These are phyloP conservation scores for Nysson spinosus DNA, from an alignment of 2,888 invertebrate genomes.

Conservation along the genomic window DNA sequence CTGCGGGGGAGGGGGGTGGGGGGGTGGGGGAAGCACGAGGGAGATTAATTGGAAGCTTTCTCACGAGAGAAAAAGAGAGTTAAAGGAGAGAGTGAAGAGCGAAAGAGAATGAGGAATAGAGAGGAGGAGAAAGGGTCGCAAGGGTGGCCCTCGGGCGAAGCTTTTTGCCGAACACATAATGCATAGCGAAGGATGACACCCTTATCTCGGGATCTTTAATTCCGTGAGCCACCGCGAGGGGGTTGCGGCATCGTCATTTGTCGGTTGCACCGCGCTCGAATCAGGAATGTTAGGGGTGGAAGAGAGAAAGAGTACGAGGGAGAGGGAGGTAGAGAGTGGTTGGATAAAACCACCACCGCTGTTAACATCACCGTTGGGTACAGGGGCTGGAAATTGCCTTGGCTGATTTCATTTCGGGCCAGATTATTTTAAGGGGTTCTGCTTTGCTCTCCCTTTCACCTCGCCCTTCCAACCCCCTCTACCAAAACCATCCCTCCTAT, in stretches of 20 bases:
- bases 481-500: conserved; percentile 12
- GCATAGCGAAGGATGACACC: conserved; percentile 73
- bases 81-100: conserved; percentile 6
- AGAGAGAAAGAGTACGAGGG: too few species aligned
- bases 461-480: conserved; percentile 14
- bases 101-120: not conserved
- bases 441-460: conserved; percentile 40
- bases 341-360: conserved; percentile 61
- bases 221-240: conserved; percentile 69
- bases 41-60: conserved; percentile 69
- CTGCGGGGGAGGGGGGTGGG: conserved; percentile 33
- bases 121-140: conserved; percentile 9
- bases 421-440: conserved; percentile 75
- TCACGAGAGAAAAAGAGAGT: conserved; percentile 34
- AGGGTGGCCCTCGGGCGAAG: conserved; percentile 58
- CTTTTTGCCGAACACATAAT: conserved; percentile 72
- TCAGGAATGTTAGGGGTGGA: too few species aligned
- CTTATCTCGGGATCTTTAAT: conserved; percentile 77
- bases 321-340: conserved; percentile 49
- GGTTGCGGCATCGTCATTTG: conserved; percentile 74
- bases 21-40: conserved; percentile 55
- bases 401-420: conserved; percentile 76
- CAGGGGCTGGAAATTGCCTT: conserved; percentile 74
- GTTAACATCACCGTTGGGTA: conserved; percentile 58
- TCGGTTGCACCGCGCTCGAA: conserved; percentile 69